These are phyloP conservation scores for Melierax canorus DNA, from an alignment of 2,113 vertebrate genomes.

Conservation along the genomic window DNA sequence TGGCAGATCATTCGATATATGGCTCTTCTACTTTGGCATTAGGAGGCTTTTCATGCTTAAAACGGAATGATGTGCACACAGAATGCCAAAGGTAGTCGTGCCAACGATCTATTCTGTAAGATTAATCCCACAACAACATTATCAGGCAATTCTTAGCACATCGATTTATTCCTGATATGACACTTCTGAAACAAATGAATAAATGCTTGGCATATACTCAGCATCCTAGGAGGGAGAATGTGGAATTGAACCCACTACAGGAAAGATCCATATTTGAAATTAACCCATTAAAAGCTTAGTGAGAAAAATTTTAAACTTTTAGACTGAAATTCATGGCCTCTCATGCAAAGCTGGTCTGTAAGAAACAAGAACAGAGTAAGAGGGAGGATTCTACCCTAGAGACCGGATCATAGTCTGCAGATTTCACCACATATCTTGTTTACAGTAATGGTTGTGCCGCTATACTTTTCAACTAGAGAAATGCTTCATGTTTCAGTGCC, in stretches of 20 bases:
- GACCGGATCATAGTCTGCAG: background rate
- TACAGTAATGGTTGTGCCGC: background rate
- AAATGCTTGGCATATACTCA: conserved; percentile 54
- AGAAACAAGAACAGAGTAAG: background rate
- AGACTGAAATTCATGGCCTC: background rate
- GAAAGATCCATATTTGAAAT: conserved; percentile 45
- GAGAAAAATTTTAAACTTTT: background rate
- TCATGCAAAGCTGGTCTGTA: background rate
- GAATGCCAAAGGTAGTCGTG: conserved; percentile 78
- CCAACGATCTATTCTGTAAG: conserved; percentile 71
- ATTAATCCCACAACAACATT: conserved; percentile 81
- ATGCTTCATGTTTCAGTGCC: background rate
- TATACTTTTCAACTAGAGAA: background rate
- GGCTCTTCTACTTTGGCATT: conserved; percentile 68
- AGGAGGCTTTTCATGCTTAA: conserved; percentile 73
- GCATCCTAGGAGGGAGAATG: conserved; percentile 37
- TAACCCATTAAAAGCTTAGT: conserved; percentile 35
- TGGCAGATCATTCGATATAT: conserved; percentile 80
- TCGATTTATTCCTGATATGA: conserved; percentile 75
- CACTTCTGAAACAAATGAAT: conserved; percentile 71
- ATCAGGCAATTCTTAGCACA: conserved; percentile 76
- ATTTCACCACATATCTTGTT: background rate
- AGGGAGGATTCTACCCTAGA: background rate
- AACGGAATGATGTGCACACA: conserved; percentile 62
- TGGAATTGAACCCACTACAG: conserved; percentile 9